Base-by-base conservation (phyloP, 2,888 invertebrate species). In the Synergus japonicus region DNA sequence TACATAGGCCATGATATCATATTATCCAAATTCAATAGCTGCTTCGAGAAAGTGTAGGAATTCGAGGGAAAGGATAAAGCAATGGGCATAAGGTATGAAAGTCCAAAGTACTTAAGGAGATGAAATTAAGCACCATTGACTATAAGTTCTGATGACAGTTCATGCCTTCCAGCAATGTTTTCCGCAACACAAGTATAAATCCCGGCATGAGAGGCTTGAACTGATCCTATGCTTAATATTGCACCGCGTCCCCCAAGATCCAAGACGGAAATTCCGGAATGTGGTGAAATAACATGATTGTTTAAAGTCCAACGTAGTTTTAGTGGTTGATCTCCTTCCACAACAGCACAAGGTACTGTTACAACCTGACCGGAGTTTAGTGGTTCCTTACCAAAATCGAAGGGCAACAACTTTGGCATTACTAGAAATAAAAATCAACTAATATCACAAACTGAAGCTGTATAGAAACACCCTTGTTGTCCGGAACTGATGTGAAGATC, bases 161-260 rank as follows among this genome's bases (percentile, higher is more conserved):
- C 93, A 86, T 93, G 93, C 87, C 92, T 92, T 81, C 94, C 95
- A 73, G 94, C 94, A 73, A 91, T 89, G 91, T 94, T 95, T 88
- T 93, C 93, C 69, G 94, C 95, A 86, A 93, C 92, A 89, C 95
- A 95, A 76, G 94, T 94, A 89, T 94, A 95, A 86, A 93, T 94
- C 79, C 95, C 95, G 77, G 94, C 93, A 88, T 95, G 94, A 82
- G 93, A 91, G 2, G 93, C 94, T 80, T 93, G 91, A 63, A 94
- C 94, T 9, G 93, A 92, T 89, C 93, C 94, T 87, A 94, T 94
- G 88, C 93, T 93, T 78, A 94, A 88, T 83, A 95, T 94, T 85
- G 95, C 95, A 78, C 95, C 95, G 77, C 95, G 94, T 90, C 94
- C 95, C 83, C 94, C 95, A 85, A 95, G 93, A 86, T 94, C 94